phyloP scores from a whole-genome alignment of 2,888 invertebrate genomes.

The Scaptomyza reducta region DNA sequence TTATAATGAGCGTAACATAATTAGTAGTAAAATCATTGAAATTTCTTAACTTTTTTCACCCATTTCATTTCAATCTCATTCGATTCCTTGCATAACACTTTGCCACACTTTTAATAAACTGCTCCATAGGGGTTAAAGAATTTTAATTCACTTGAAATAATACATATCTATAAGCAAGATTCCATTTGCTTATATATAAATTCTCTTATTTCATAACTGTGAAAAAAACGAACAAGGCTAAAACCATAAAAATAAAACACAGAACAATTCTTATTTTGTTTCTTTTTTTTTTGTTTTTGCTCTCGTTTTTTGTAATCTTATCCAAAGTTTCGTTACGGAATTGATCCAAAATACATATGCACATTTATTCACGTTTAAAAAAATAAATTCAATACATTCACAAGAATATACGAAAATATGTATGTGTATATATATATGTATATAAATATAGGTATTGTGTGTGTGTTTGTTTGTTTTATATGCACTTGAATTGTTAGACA shows the following conservation, averaged over 20 bases:
- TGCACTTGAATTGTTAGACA: constrained; percentile 51
- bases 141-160: neutral
- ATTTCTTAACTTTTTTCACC: neutral
- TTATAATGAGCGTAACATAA: no score
- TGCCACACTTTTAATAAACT: neutral
- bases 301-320: constrained; percentile 45
- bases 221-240: neutral
- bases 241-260: constrained; percentile 28
- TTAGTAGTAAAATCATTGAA: no score
- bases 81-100: neutral
- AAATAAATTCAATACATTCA: constrained; percentile 67
- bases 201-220: constrained; percentile 1
- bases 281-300: constrained; percentile 15
- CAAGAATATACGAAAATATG: constrained; percentile 56
- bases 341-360: constrained; percentile 73
- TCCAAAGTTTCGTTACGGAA: constrained; percentile 44
- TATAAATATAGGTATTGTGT: constrained; percentile 49
- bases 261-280: constrained; percentile 19
- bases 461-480: constrained; percentile 31
- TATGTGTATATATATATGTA: constrained; percentile 41
- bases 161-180: constrained; percentile 2
- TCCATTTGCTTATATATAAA: constrained; percentile 1
- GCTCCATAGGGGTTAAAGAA: neutral
- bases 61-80: neutral
- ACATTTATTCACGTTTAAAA: constrained; percentile 72